phyloP scores from a whole-genome alignment of 2,888 invertebrate species.

The Caenorhabditis angaria region DNA sequence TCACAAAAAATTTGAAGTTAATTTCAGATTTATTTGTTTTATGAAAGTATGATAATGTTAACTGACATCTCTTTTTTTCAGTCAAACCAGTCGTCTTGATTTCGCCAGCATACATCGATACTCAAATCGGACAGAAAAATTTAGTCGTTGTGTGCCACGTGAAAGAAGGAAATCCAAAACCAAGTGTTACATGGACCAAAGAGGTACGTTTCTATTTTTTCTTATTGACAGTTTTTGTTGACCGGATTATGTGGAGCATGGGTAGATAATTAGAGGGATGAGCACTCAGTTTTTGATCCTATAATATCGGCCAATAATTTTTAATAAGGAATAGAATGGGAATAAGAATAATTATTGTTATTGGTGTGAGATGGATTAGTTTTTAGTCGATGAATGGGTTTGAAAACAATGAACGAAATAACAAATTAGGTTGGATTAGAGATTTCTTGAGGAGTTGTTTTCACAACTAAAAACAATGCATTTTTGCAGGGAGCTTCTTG shows the following conservation, averaged over 20 bases:
- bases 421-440: slow-evolving; percentile 2
- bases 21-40: too few species aligned
- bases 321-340: neutral
- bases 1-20: too few species aligned
- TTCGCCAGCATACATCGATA: slow-evolving; percentile 37
- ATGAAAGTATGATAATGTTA: too few species aligned
- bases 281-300: slow-evolving; percentile 12
- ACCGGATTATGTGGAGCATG: neutral
- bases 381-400: neutral
- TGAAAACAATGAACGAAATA: neutral
- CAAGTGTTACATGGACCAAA: slow-evolving; percentile 54
- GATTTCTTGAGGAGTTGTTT: neutral
- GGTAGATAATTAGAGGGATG: neutral
- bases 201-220: slow-evolving; percentile 25
- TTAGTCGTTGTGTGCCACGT: slow-evolving; percentile 55
- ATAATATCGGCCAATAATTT: slow-evolving; percentile 18
- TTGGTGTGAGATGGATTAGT: slow-evolving; percentile 4
- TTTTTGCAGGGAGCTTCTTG: slow-evolving; percentile 32
- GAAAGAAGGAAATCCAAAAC: slow-evolving; percentile 62
- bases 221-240: slow-evolving; percentile 14
- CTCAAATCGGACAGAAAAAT: slow-evolving; percentile 45
- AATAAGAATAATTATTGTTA: neutral
- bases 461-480: neutral
- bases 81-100: slow-evolving; percentile 43
- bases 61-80: slow-evolving; percentile 20